These are phyloP conservation scores for Sciurus carolinensis DNA, from an alignment of 2,797 vertebrate species.

Conservation along the genomic window DNA sequence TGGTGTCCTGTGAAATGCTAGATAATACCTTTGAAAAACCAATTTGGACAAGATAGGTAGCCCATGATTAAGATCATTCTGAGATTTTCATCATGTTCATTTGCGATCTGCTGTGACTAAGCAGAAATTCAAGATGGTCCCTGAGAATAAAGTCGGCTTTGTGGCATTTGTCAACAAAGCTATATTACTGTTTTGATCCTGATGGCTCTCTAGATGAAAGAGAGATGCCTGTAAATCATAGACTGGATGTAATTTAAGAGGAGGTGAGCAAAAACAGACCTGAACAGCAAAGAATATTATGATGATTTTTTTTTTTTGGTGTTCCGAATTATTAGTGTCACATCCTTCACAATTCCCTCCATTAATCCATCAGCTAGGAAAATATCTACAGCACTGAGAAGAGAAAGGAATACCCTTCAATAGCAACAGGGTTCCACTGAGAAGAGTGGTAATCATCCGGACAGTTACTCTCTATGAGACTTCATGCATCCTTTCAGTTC, in stretches of 20 bases:
- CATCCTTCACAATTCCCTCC: not conserved
- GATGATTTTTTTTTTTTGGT: not conserved
- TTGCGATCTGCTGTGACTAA: slow-evolving; percentile 63
- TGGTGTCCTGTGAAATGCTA: not conserved
- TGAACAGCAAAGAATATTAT: slow-evolving; percentile 11
- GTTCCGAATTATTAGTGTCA: not conserved
- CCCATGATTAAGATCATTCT: not conserved
- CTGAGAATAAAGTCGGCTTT: slow-evolving; percentile 83
- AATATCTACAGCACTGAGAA: not conserved
- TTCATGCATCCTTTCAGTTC: not conserved
- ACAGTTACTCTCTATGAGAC: not conserved
- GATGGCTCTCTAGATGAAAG: slow-evolving; percentile 79
- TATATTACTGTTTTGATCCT: slow-evolving; percentile 76
- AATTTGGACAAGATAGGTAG: not conserved
- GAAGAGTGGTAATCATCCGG: fast-evolving
- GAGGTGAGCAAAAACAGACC: not conserved
- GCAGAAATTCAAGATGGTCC: slow-evolving; percentile 82
- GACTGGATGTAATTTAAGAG: slow-evolving; percentile 79
- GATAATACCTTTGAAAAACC: not conserved
- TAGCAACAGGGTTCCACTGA: fast-evolving
- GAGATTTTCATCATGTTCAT: slow-evolving; percentile 57
- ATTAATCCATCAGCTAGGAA: not conserved
- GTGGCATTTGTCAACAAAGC: slow-evolving; percentile 81
- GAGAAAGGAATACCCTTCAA: not conserved
- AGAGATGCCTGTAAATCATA: slow-evolving; percentile 64